Evolutionary conservation across 2,888 invertebrate genomes (phyloP).

Genomic region (Galerucella calmariensis): DNA sequence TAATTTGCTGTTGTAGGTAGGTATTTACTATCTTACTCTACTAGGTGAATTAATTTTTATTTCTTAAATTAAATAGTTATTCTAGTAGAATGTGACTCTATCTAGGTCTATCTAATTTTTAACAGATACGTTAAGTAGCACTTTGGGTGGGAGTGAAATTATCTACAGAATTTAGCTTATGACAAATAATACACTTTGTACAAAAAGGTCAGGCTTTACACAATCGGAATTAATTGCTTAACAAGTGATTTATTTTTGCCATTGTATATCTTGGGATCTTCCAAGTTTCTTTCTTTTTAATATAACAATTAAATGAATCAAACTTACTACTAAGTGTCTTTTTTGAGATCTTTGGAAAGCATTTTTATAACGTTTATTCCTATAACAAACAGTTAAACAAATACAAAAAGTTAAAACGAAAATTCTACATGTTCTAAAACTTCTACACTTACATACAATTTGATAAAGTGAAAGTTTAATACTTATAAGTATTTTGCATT

Average conservation of each 20-base stretch:
- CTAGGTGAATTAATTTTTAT: too few species aligned
- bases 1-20: too few species aligned
- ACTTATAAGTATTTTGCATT: too few species aligned
- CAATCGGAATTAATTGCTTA: too few species aligned
- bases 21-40: too few species aligned
- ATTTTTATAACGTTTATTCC: not conserved
- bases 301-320: not conserved
- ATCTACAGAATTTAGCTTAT: not conserved
- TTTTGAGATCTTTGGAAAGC: constrained; percentile 30
- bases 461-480: too few species aligned
- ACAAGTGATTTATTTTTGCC: too few species aligned
- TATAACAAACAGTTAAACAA: not conserved
- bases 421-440: not conserved
- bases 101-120: not conserved
- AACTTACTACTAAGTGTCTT: not conserved
- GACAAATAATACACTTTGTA: not conserved
- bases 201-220: too few species aligned
- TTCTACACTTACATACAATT: not conserved
- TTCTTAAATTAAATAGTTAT: not conserved
- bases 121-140: not conserved
- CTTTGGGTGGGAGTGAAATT: not conserved
- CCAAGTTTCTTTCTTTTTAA: not conserved
- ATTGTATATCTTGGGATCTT: too few species aligned
- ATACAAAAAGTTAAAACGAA: not conserved
- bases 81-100: not conserved